phyloP scores from a whole-genome alignment of 2,888 invertebrate genomes.

The Athripsodes cinereus region DNA sequence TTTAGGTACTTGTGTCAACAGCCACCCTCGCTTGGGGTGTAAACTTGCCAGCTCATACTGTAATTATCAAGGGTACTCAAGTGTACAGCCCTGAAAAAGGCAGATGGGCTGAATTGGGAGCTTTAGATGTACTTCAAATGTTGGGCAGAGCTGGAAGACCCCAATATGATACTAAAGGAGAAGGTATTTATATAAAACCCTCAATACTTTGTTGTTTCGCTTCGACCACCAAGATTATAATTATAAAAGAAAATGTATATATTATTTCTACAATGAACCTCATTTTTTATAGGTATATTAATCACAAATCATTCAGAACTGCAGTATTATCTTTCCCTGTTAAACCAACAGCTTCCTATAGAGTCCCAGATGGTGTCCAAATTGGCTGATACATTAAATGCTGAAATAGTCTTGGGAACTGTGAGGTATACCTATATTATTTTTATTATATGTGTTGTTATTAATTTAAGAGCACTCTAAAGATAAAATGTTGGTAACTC shows the following conservation, averaged over 20 bases:
- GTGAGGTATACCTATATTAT: conserved; percentile 50
- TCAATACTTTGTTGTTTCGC: not conserved
- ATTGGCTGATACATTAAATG: conserved; percentile 95
- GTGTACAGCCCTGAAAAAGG: conserved; percentile 98
- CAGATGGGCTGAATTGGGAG: conserved; percentile 95
- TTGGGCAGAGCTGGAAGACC: conserved; percentile 96
- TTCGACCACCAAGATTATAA: not conserved
- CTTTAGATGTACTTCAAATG: conserved; percentile 98
- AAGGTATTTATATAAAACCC: conserved; percentile 44
- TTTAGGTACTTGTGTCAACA: conserved; percentile 86
- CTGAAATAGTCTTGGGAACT: conserved; percentile 94
- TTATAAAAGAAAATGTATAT: not conserved
- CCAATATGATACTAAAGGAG: conserved; percentile 96
- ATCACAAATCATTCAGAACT: conserved; percentile 98
- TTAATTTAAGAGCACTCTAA: no score
- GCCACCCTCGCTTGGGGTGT: conserved; percentile 99
- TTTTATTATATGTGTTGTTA: not conserved
- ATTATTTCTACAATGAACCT: no score
- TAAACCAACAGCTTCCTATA: conserved; percentile 97
- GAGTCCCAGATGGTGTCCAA: conserved; percentile 93
- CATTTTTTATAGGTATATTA: conserved; percentile 66
- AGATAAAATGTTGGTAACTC: no score
- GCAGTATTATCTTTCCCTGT: conserved; percentile 93
- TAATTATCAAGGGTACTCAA: conserved; percentile 94
- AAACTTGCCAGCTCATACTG: conserved; percentile 97